Percentiles rank a stretch among this genome's conserved stretches.
Evolutionary conservation across 2,113 vertebrate species (phyloP).

Genomic region (Callionymus lyra): DNA sequence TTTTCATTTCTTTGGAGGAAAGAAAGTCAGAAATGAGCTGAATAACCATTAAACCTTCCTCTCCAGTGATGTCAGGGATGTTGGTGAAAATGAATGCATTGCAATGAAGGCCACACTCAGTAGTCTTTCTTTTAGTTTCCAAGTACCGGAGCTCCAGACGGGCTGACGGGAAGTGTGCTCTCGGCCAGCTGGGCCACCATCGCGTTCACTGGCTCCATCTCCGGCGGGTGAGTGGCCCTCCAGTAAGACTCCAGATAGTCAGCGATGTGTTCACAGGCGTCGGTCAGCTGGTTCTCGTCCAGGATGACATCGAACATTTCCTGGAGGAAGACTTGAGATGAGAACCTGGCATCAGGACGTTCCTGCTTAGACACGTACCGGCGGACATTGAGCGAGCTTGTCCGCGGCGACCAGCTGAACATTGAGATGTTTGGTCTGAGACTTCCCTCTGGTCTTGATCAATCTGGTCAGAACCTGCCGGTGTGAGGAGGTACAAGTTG

Average conservation of each 20-base stretch:
- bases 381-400: slow-evolving; percentile 92
- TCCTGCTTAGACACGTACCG: slow-evolving; percentile 66
- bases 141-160: slow-evolving; percentile 60
- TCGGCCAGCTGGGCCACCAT: slow-evolving; percentile 81
- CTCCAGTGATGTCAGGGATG: too few species aligned
- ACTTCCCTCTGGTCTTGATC: slow-evolving; percentile 97
- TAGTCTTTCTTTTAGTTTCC: not conserved
- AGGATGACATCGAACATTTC: slow-evolving; percentile 95
- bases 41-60: too few species aligned
- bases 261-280: slow-evolving; percentile 95
- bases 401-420: slow-evolving; percentile 97
- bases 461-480: slow-evolving; percentile 89
- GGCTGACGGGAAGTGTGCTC: slow-evolving; percentile 77
- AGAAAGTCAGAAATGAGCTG: too few species aligned
- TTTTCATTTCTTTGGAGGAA: too few species aligned
- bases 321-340: slow-evolving; percentile 46
- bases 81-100: slow-evolving; percentile 15
- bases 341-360: too few species aligned
- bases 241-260: slow-evolving; percentile 97
- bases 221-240: slow-evolving; percentile 91
- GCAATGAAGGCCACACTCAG: slow-evolving; percentile 15
- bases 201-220: slow-evolving; percentile 77
- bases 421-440: slow-evolving; percentile 96
- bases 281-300: slow-evolving; percentile 94
- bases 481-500: not conserved